Conservation (phyloP, 2,888 invertebrate genomes). For the Colostygia pectinataria region DNA sequence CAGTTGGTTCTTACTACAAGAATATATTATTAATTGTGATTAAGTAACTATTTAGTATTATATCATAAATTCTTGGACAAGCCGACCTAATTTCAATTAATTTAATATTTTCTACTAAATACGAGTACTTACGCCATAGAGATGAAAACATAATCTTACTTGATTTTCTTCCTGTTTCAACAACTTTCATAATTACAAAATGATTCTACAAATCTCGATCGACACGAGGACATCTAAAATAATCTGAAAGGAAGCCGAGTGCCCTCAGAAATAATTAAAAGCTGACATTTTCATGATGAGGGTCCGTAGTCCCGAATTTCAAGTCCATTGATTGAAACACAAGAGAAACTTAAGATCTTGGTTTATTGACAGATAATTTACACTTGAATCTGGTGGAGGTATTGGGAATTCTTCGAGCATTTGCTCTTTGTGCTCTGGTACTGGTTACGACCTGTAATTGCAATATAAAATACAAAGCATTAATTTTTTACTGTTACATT, state of each 20-base stretch:
- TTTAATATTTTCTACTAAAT: not conserved
- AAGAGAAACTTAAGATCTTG: conserved; percentile 5
- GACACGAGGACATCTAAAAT: conserved; percentile 14
- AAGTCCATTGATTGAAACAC: conserved; percentile 22
- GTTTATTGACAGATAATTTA: conserved; percentile 21
- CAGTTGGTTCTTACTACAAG: too few relatives aligned
- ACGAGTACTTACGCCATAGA: too few relatives aligned
- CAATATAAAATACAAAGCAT: too few relatives aligned
- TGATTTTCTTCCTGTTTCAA: conserved; percentile 2
- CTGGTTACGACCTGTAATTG: conserved; percentile 32
- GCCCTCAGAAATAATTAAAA: conserved; percentile 33
- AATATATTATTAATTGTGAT: too few relatives aligned
- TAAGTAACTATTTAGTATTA: too few relatives aligned
- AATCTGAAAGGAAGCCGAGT: conserved; percentile 22
- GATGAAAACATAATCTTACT: conserved; percentile 5
- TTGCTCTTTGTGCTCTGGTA: conserved; percentile 11
- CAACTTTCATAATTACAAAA: conserved; percentile 18
- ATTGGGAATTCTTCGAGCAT: conserved; percentile 25
- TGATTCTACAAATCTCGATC: conserved; percentile 23
- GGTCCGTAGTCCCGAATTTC: conserved; percentile 15
- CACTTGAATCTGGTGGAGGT: conserved; percentile 10
- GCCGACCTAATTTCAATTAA: too few relatives aligned
- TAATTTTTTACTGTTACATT: too few relatives aligned
- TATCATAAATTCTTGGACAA: too few relatives aligned
- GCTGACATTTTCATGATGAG: conserved; percentile 33